phyloP scores from a whole-genome alignment of 2,888 invertebrate species.

The Eilema sororculum region DNA sequence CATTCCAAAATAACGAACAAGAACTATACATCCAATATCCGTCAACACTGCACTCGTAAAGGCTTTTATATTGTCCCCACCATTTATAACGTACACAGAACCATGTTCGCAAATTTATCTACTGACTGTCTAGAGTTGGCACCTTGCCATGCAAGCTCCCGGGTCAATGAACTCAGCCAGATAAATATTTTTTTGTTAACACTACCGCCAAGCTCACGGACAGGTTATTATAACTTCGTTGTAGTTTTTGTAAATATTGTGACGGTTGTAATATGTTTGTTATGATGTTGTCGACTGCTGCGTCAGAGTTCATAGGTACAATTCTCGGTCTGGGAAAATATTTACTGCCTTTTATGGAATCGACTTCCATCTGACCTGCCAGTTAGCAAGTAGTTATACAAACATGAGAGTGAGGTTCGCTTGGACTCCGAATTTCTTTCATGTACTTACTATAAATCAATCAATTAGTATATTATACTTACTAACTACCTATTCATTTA shows the following conservation, averaged over 20 bases:
- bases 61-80: constrained; percentile 4
- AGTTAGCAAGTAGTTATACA: too few relatives aligned
- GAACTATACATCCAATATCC: neutral
- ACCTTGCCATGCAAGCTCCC: constrained; percentile 27
- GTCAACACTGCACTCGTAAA: constrained; percentile 9
- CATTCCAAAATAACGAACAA: neutral
- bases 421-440: too few relatives aligned
- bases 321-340: too few relatives aligned
- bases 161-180: constrained; percentile 57
- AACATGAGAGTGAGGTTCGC: too few relatives aligned
- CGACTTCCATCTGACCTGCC: too few relatives aligned
- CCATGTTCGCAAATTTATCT: constrained; percentile 60
- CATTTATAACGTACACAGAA: constrained; percentile 27
- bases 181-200: constrained; percentile 64
- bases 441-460: too few relatives aligned
- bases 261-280: neutral
- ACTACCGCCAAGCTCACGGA: constrained; percentile 23
- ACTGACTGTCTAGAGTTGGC: constrained; percentile 45
- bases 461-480: too few relatives aligned
- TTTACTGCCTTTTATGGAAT: too few relatives aligned
- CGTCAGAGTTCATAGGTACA: too few relatives aligned
- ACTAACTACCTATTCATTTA: too few relatives aligned
- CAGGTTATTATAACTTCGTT: neutral
- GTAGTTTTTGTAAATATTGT: neutral
- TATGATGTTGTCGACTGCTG: too few relatives aligned